Evolutionary conservation across 2,113 vertebrate species (phyloP).

Genomic region (Fregata magnificens): DNA sequence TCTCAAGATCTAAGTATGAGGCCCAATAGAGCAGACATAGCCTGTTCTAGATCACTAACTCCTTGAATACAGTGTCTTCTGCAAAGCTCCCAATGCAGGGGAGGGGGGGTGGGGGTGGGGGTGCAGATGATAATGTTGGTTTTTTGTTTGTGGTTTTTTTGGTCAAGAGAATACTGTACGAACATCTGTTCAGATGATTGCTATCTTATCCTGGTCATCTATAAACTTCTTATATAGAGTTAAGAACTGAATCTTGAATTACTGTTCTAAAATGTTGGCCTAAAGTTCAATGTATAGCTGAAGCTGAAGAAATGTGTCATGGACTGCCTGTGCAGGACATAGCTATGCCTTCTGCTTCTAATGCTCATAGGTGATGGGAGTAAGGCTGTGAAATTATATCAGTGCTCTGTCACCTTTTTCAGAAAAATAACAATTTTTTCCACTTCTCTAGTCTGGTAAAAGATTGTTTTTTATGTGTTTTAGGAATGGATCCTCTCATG

Average conservation of each 20-base stretch:
- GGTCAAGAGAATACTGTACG: background rate
- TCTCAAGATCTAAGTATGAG: too few relatives aligned
- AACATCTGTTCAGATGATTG: background rate
- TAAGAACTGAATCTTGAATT: background rate
- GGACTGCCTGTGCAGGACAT: background rate
- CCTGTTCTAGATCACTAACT: too few relatives aligned
- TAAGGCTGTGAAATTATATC: background rate
- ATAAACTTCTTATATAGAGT: background rate
- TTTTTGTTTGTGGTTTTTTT: background rate
- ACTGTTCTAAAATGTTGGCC: background rate
- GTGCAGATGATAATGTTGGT: background rate
- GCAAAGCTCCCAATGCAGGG: background rate
- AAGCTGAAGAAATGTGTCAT: background rate
- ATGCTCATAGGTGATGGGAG: background rate
- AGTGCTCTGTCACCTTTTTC: background rate
- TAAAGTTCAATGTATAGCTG: background rate
- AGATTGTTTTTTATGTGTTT: background rate
- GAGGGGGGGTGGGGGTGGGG: too few relatives aligned
- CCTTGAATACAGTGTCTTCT: background rate
- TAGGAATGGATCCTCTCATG: background rate
- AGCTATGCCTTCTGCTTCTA: background rate
- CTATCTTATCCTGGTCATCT: background rate
- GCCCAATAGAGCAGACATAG: too few relatives aligned
- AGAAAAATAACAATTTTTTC: background rate
- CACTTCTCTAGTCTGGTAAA: background rate